Evolutionary conservation across 2,113 vertebrate genomes (phyloP), one percentile per base, ranked within the genome.

Genomic region (Toxotes chatareus): DNA sequence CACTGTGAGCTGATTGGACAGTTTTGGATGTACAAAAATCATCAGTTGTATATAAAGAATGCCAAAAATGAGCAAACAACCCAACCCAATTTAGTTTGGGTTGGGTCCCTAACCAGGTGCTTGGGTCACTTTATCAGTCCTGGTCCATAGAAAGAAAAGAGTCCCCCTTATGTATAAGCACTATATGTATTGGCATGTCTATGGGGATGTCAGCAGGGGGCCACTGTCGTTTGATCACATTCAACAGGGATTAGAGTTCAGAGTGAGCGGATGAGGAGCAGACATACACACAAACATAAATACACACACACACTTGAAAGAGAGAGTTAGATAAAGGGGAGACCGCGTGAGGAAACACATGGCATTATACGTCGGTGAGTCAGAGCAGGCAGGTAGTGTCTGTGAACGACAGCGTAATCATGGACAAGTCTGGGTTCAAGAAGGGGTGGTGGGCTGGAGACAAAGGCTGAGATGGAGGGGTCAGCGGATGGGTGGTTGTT

Each of bases 331-430:
- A 89, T 89, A 73, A 91, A 89, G 83, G 65, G 75, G 73, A 85
- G 74, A 82, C 87, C 55, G 74, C 51, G 71, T 70, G 80, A 92
- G 93, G 92, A 95, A 95, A 88, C 92, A 93, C 91, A 93, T 92
- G 93, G 87, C 92, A 93, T 85, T 47, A 65, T 78, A 73, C 31
- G 82, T 53, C 66, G 19, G 69, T 78, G 84, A 87, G 68, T 91
- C 71, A 81, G 65, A 83, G 61, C 79, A 73, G 84, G 79, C 82
- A 87, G 89, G 87, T 81, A 86, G 55, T 38, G 78, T 84, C 82
- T 84, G 31, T 21, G 62, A 77, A 89, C 53, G 83, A 34, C 47
- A 80, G 76, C 11, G 49, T 19, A 42, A 46, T 49, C 47, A 63
- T 5, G 19, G 56, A 85, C 44, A 59, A 69, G 66, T 85, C 31